A percentile compares a stretch with the other conserved stretches of the same genome.
These are phyloP conservation scores for Hemichromis elongatus DNA, from an alignment of 2,113 vertebrate species.

Conservation along the genomic window DNA sequence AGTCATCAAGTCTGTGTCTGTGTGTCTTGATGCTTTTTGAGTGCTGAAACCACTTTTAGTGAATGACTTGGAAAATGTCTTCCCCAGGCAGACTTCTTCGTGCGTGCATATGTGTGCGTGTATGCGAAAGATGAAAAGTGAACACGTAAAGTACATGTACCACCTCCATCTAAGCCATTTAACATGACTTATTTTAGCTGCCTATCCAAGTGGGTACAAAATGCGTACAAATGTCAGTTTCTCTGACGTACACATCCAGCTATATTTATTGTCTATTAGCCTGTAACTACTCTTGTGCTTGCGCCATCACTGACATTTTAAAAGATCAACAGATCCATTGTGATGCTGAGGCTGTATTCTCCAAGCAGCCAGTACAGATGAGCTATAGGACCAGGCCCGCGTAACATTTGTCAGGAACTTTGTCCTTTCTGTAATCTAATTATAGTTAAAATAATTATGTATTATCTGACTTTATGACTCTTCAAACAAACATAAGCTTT, in stretches of 20 bases:
- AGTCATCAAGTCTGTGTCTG: neutral
- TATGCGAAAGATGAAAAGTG: neutral
- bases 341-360: neutral
- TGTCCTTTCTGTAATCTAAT: neutral
- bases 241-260: neutral
- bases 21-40: neutral
- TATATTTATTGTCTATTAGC: neutral
- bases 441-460: neutral
- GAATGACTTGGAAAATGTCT: neutral
- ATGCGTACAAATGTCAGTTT: neutral
- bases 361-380: neutral
- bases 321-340: neutral
- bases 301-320: neutral
- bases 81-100: neutral
- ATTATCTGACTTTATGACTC: neutral
- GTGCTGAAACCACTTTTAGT: neutral
- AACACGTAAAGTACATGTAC: neutral
- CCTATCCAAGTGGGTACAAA: neutral
- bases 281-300: neutral
- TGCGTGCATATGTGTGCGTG: neutral
- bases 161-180: neutral
- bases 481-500: neutral
- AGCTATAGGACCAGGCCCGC: neutral
- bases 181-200: neutral
- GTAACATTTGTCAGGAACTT: neutral